Conservation (phyloP, 2,113 vertebrate genomes). For the Nothocercus nigrocapillus region DNA sequence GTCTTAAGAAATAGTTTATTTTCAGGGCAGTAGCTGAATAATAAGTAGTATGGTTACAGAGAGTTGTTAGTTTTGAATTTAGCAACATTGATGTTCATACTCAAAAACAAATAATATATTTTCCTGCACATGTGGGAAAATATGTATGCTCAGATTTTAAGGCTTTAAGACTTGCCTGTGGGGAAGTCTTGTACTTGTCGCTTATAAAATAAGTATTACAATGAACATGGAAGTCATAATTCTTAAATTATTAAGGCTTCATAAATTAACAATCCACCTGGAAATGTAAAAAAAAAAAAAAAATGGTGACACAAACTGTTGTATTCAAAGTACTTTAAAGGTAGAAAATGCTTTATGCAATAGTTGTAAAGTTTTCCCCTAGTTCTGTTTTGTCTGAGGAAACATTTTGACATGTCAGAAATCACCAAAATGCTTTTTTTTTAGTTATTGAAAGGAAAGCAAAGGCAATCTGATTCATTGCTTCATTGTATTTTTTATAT, state of each 20-base stretch:
- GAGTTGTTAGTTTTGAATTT: not conserved
- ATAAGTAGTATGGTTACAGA: not conserved
- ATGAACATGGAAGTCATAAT: not conserved
- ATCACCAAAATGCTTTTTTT: not conserved
- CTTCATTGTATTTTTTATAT: not conserved
- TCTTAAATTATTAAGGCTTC: not conserved
- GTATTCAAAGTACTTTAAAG: not conserved
- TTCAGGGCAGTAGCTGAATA: not conserved
- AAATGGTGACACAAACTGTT: not conserved
- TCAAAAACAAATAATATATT: not conserved
- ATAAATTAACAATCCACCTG: not conserved
- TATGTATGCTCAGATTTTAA: not conserved
- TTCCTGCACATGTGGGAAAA: not conserved
- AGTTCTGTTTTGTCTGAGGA: not conserved
- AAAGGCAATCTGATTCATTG: not conserved
- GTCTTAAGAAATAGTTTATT: not conserved
- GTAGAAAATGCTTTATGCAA: not conserved
- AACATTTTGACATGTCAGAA: not conserved
- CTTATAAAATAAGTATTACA: not conserved
- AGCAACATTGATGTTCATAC: not conserved
- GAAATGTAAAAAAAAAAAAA: not conserved
- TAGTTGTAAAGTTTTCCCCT: not conserved
- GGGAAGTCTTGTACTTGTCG: not conserved
- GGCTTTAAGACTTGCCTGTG: too few relatives aligned
- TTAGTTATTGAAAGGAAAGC: not conserved